phyloP scores from a whole-genome alignment of 2,797 vertebrate species.

The Streptopelia turtur region DNA sequence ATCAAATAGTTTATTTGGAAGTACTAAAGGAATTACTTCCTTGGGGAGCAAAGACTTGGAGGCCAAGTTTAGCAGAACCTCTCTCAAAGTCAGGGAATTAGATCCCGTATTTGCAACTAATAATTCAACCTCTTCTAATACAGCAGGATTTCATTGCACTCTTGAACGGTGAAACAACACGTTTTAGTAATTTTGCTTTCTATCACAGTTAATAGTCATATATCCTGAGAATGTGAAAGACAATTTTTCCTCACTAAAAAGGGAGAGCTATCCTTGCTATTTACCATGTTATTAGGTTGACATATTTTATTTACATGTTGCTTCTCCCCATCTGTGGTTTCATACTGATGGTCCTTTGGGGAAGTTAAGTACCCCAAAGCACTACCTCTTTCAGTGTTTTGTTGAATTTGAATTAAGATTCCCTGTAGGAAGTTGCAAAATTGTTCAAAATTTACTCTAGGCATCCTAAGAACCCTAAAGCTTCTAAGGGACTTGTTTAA shows the following conservation, averaged over 20 bases:
- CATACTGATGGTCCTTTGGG: conserved; percentile 62
- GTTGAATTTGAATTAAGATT: conserved; percentile 80
- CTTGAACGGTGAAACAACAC: not conserved
- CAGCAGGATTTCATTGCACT: not conserved
- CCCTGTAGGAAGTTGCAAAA: conserved; percentile 74
- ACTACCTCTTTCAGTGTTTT: conserved; percentile 72
- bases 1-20: not conserved
- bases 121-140: not conserved
- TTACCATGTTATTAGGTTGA: conserved; percentile 18
- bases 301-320: conserved; percentile 73
- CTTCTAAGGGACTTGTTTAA: conserved; percentile 78
- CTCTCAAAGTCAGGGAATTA: not conserved
- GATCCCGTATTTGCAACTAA: not conserved
- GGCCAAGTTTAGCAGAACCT: not conserved
- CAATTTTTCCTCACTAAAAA: not conserved
- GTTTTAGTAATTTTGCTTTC: not conserved
- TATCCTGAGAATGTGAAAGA: not conserved
- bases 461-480: conserved; percentile 81
- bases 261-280: not conserved
- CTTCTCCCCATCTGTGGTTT: conserved; percentile 48
- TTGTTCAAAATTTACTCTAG: conserved; percentile 78
- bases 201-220: not conserved
- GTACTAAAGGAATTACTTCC: not conserved
- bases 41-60: not conserved
- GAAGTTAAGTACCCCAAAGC: conserved; percentile 62